Evolutionary conservation across 2,888 invertebrate genomes (phyloP).

Genomic region (Notodromas monacha): DNA sequence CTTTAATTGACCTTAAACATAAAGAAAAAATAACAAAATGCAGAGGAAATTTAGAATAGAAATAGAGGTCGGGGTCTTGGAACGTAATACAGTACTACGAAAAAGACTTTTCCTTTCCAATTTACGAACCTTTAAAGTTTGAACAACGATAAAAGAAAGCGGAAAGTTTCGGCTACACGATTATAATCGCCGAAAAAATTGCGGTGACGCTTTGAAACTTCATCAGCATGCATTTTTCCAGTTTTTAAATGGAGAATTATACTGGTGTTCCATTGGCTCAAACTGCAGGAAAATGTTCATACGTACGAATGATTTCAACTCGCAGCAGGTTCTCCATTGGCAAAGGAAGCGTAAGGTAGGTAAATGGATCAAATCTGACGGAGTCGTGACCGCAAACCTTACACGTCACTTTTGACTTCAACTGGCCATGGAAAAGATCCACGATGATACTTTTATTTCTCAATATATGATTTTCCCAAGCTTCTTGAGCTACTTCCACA

Average conservation of each 20-base stretch:
- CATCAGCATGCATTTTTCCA: background rate
- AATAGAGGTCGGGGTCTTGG: too few species aligned
- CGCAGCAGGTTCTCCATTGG: slow-evolving; percentile 58
- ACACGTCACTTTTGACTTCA: slow-evolving; percentile 57
- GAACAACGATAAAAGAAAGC: too few species aligned
- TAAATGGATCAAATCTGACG: slow-evolving; percentile 68
- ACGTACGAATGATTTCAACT: slow-evolving; percentile 34
- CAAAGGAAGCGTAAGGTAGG: slow-evolving; percentile 52
- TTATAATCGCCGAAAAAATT: slow-evolving; percentile 1
- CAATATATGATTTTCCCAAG: slow-evolving; percentile 43
- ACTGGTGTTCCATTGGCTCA: background rate
- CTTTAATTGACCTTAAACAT: too few species aligned
- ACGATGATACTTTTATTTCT: slow-evolving; percentile 59
- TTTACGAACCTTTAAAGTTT: too few species aligned
- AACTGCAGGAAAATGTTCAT: background rate
- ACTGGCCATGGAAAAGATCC: slow-evolving; percentile 63
- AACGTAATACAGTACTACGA: too few species aligned
- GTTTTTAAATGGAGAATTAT: background rate
- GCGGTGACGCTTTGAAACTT: background rate
- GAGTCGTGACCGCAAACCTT: slow-evolving; percentile 46
- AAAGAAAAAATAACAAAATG: too few species aligned
- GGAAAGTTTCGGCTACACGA: too few species aligned
- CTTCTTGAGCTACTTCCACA: slow-evolving; percentile 24
- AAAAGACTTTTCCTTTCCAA: too few species aligned
- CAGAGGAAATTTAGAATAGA: too few species aligned